Conservation (phyloP, 2,797 vertebrate species). For the Trachurus trachurus region DNA sequence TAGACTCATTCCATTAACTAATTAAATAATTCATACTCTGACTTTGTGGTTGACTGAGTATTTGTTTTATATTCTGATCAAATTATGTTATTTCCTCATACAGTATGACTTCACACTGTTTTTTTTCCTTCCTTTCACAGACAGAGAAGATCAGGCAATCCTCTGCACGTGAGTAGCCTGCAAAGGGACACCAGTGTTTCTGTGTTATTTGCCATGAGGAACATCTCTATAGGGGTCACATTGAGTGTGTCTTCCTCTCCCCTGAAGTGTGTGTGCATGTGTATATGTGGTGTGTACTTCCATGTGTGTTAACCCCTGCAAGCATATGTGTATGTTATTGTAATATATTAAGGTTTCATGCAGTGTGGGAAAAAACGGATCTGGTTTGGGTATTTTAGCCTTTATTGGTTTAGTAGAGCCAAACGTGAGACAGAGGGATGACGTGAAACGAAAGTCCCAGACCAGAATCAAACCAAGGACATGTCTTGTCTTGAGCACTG, state of each 20-base stretch:
- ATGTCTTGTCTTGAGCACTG: background rate
- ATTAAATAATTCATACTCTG: background rate
- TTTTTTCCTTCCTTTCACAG: conserved; percentile 79
- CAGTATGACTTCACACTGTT: conserved; percentile 6
- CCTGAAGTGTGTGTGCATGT: background rate
- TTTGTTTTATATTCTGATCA: background rate
- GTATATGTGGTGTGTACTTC: background rate
- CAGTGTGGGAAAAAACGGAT: background rate
- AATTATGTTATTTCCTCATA: background rate
- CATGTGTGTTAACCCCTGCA: background rate
- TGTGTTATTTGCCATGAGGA: conserved; percentile 24
- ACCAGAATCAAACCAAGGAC: background rate
- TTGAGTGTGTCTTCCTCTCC: conserved; percentile 9
- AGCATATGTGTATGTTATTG: background rate
- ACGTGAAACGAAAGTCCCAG: background rate
- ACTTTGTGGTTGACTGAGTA: background rate
- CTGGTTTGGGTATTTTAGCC: background rate
- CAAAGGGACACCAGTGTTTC: conserved; percentile 14
- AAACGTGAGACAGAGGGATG: background rate
- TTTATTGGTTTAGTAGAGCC: background rate
- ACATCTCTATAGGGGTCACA: conserved; percentile 12
- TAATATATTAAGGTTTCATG: background rate
- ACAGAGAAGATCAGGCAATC: conserved; percentile 94
- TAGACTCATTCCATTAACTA: background rate
- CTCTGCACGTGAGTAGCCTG: conserved; percentile 94